Conservation (phyloP, 37 sponge, comb jelly and placozoan species). For the Oopsacas minuta region DNA sequence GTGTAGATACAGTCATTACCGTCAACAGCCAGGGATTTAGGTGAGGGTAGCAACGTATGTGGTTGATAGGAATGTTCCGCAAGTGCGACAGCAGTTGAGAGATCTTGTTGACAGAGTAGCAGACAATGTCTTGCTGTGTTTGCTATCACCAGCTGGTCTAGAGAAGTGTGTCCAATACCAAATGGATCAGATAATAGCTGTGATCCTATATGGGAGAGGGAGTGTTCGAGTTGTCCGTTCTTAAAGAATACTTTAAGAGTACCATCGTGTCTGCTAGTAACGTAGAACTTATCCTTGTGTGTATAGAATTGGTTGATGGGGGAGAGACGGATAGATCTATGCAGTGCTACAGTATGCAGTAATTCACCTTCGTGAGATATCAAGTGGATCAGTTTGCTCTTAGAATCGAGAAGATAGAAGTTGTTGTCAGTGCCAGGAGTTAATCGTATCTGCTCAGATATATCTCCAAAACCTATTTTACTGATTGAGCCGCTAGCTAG, state of each 20-base stretch:
- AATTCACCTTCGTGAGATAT: neutral
- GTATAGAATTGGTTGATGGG: neutral
- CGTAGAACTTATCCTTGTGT: conserved; percentile 7
- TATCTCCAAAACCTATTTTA: neutral
- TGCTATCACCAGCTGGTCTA: neutral
- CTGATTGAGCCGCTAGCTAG: neutral
- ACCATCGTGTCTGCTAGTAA: neutral
- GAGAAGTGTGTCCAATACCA: neutral
- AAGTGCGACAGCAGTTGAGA: neutral
- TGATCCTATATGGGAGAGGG: neutral
- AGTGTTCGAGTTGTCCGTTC: neutral
- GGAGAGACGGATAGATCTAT: neutral
- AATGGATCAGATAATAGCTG: neutral
- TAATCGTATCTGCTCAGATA: neutral
- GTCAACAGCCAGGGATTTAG: neutral
- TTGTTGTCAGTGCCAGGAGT: neutral
- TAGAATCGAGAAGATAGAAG: conserved; percentile 3
- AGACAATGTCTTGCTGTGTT: neutral
- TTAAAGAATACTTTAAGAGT: neutral
- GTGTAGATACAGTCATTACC: neutral
- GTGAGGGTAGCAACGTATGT: conserved; percentile 11
- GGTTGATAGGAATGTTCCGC: conserved; percentile 9
- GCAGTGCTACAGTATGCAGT: neutral
- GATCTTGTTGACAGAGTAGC: neutral
- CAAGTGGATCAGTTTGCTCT: neutral